Conservation (phyloP, 2,797 vertebrate species). For the Phrynocephalus forsythii region DNA sequence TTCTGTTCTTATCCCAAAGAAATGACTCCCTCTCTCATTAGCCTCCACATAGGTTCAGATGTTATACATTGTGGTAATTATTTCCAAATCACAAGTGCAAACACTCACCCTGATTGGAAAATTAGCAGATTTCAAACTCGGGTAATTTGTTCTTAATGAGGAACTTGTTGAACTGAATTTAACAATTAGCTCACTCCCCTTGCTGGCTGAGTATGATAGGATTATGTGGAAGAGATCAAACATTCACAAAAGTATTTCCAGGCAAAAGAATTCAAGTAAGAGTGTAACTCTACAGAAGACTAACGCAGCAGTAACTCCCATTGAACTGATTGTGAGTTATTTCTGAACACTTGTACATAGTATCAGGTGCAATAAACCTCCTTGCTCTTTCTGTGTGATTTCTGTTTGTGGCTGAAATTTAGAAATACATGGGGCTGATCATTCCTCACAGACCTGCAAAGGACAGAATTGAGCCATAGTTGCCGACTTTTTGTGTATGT, state of each 20-base stretch:
- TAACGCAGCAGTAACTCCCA: background rate
- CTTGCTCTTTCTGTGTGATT: background rate
- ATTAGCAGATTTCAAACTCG: slow-evolving; percentile 84
- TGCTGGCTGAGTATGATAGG: slow-evolving; percentile 65
- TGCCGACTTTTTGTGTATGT: too few relatives aligned
- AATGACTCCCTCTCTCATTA: slow-evolving; percentile 73
- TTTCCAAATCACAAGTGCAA: slow-evolving; percentile 84
- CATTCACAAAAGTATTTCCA: background rate
- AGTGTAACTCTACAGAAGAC: background rate
- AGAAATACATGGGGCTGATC: background rate
- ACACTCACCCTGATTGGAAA: slow-evolving; percentile 86
- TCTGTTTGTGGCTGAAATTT: background rate
- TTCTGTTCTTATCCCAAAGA: slow-evolving; percentile 48
- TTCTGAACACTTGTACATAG: background rate
- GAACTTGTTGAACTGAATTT: slow-evolving; percentile 85
- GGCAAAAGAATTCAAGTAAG: background rate
- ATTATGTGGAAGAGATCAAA: slow-evolving; percentile 31
- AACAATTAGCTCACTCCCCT: slow-evolving; percentile 82
- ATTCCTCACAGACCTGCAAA: background rate
- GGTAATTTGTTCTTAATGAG: slow-evolving; percentile 84
- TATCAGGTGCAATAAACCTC: background rate
- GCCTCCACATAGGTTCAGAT: slow-evolving; percentile 76
- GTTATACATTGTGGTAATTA: slow-evolving; percentile 82
- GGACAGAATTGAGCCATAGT: background rate
- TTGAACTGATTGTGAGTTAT: background rate